phyloP scores from a whole-genome alignment of 2,888 invertebrate species.

The Xestia sexstrigata region DNA sequence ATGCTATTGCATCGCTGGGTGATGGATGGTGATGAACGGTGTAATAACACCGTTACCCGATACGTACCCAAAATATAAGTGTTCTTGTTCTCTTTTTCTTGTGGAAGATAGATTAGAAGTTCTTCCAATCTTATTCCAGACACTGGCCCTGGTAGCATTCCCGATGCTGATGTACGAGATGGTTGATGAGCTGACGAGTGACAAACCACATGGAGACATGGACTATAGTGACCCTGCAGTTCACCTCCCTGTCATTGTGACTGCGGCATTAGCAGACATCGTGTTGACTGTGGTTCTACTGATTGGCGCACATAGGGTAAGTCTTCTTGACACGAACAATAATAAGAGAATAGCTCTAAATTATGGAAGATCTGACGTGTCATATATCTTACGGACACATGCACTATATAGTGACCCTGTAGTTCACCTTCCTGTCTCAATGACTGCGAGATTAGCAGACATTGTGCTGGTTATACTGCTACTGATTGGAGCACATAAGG shows the following conservation, averaged over 20 bases:
- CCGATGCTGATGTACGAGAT: constrained; percentile 77
- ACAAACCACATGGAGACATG: constrained; percentile 56
- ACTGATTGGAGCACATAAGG: constrained; percentile 78
- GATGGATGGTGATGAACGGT: too few species aligned
- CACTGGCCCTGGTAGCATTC: constrained; percentile 76
- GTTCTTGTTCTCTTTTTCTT: not conserved
- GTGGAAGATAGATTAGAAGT: not conserved
- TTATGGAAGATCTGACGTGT: constrained; percentile 56
- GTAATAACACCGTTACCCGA: not conserved
- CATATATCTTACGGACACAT: constrained; percentile 45
- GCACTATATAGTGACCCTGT: constrained; percentile 60
- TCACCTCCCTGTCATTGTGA: constrained; percentile 75
- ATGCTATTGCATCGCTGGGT: too few species aligned
- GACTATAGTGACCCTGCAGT: constrained; percentile 66
- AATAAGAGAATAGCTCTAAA: constrained; percentile 41
- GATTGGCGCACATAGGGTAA: constrained; percentile 78
- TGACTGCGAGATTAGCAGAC: constrained; percentile 72
- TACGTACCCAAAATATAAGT: not conserved
- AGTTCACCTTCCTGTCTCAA: constrained; percentile 73
- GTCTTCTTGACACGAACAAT: not conserved
- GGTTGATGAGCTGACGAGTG: constrained; percentile 73
- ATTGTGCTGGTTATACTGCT: constrained; percentile 74
- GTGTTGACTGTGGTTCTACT: constrained; percentile 75
- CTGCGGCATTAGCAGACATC: constrained; percentile 73
- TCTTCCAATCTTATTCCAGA: constrained; percentile 67